Percentiles rank a stretch among this genome's conserved stretches.
phyloP scores from a whole-genome alignment of 1,140 invertebrate species.

The Drosophila sproati region DNA sequence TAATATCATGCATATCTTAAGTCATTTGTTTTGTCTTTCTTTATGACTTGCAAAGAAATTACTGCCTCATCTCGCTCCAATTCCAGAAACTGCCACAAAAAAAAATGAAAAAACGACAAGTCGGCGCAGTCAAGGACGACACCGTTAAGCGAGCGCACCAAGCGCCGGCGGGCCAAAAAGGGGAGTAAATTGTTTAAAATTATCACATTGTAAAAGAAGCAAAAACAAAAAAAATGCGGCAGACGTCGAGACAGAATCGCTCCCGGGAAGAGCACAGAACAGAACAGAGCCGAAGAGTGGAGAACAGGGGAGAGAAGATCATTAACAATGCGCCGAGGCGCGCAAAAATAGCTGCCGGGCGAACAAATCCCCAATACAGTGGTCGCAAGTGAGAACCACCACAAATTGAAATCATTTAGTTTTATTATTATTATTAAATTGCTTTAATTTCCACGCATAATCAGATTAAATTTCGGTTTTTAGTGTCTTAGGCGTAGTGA shows the following conservation, averaged over 20 bases:
- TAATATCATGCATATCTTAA: constrained; percentile 38
- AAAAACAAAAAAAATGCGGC: constrained; percentile 27
- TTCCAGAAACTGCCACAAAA: constrained; percentile 28
- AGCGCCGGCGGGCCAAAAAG: constrained; percentile 51
- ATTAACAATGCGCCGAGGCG: constrained; percentile 32
- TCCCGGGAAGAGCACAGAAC: not conserved
- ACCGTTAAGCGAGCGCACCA: constrained; percentile 61
- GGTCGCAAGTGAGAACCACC: too few species aligned
- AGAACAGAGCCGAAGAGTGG: not conserved
- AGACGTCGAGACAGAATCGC: constrained; percentile 7
- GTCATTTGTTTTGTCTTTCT: not conserved
- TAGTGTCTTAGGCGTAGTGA: too few species aligned
- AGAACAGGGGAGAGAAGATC: constrained; percentile 36
- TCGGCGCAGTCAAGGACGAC: constrained; percentile 66
- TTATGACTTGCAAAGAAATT: constrained; percentile 29
- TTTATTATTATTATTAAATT: not conserved
- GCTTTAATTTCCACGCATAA: not conserved
- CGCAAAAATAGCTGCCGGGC: constrained; percentile 60
- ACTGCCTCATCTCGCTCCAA: constrained; percentile 20
- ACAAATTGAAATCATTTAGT: not conserved
- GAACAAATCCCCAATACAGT: constrained; percentile 56
- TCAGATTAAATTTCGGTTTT: too few species aligned
- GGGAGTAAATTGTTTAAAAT: constrained; percentile 77
- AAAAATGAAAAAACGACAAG: not conserved
- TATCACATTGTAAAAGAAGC: constrained; percentile 75